Percentiles rank a stretch among this genome's conserved stretches.
phyloP scores from a whole-genome alignment of 1,140 invertebrate genomes.

The Drosophila erecta region DNA sequence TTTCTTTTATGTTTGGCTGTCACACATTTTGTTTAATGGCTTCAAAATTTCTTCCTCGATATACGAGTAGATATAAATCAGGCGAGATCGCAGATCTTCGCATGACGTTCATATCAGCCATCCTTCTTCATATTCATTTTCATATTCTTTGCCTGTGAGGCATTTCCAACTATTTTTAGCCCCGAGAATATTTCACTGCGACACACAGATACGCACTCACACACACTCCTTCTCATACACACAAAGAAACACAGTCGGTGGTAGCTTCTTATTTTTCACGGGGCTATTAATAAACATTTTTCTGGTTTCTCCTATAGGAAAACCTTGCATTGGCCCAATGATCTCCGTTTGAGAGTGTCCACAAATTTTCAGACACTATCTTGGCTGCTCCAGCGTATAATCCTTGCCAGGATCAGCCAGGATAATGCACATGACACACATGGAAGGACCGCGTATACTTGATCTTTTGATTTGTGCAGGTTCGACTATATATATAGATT shows the following conservation, averaged over 20 bases:
- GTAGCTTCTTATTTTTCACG: constrained; percentile 83
- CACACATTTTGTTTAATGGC: constrained; percentile 39
- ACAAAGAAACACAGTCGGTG: constrained; percentile 36
- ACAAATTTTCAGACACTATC: constrained; percentile 4
- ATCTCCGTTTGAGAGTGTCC: constrained; percentile 4
- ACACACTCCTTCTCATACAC: constrained; percentile 12
- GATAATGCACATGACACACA: constrained; percentile 50
- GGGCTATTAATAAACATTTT: constrained; percentile 76
- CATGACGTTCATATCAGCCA: constrained; percentile 54
- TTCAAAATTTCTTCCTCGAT: constrained; percentile 11
- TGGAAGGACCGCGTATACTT: background rate
- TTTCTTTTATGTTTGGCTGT: constrained; percentile 39
- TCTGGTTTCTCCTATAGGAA: constrained; percentile 50
- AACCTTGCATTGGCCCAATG: constrained; percentile 24
- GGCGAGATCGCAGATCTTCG: constrained; percentile 46
- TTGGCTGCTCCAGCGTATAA: constrained; percentile 25
- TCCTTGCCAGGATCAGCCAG: constrained; percentile 54
- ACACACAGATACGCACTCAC: constrained; percentile 61
- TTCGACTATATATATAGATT: constrained; percentile 46
- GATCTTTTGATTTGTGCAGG: constrained; percentile 13
- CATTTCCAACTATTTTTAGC: constrained; percentile 75
- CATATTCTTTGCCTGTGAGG: constrained; percentile 64
- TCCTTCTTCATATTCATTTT: constrained; percentile 78
- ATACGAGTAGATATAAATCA: constrained; percentile 40
- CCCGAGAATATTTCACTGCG: constrained; percentile 63